These are phyloP conservation scores for Magallana ariakensis DNA, from an alignment of 1,140 invertebrate genomes.

Conservation along the genomic window DNA sequence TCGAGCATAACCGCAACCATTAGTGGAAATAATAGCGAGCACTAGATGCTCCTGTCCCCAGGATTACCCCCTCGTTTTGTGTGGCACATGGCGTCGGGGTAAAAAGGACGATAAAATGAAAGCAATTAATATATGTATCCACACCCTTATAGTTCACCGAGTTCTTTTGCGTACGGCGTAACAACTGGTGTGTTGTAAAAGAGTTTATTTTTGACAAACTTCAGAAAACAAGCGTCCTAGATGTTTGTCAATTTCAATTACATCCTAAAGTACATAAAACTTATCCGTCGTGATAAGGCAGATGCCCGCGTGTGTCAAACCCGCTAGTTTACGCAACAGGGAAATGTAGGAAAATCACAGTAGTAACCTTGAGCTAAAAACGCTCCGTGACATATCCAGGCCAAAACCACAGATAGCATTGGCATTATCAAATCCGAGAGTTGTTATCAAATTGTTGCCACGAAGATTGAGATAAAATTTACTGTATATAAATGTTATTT, in stretches of 20 bases:
- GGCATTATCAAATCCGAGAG: neutral
- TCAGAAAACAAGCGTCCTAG: neutral
- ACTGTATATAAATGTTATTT: too few species aligned
- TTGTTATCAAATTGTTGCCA: too few species aligned
- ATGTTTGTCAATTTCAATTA: neutral
- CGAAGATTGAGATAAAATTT: too few species aligned
- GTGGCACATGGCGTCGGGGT: neutral
- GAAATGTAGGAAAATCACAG: neutral
- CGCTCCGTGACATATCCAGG: constrained; percentile 20
- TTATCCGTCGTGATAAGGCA: constrained; percentile 2
- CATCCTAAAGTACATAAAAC: constrained; percentile 32
- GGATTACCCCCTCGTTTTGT: neutral
- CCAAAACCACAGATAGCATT: neutral
- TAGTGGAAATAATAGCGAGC: neutral
- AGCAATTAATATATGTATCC: too few species aligned
- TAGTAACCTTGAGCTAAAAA: constrained; percentile 31
- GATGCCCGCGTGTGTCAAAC: constrained; percentile 26
- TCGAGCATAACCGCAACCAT: neutral
- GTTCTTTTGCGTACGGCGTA: constrained; percentile 10
- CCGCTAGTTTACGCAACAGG: neutral
- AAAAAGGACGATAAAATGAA: too few species aligned
- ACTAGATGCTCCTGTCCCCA: neutral
- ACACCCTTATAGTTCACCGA: neutral
- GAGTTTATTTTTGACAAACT: neutral
- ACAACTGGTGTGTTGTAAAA: neutral